Base-by-base conservation (phyloP, 1,140 invertebrate species). In the Papilio dardanus region DNA sequence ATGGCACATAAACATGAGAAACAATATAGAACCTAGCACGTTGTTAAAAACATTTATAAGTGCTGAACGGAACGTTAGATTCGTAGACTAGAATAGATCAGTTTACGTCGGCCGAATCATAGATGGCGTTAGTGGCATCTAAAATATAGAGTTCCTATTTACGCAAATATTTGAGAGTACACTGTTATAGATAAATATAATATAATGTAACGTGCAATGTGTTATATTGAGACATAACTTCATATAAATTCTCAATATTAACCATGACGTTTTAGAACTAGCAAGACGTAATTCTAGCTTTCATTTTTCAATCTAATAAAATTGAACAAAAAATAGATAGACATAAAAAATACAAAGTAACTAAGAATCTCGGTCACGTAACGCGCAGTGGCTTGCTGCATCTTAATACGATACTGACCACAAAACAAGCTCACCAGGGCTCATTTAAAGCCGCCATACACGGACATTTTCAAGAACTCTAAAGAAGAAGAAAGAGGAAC, bases 321-420 rank as follows among this genome's bases (percentile, higher is more conserved):
- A 54, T 54, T 54, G 21, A 7, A 33, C 6, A 68, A 68, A 21
- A 66, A n/a, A 50, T 33, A 75, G 2, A 12, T 37, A 37, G 30
- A 28, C 37, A 30, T 40, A 5, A 75, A 8, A 58, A 75, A 69
- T 62, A 69, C 40, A 62, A 12, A 76, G 66, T 30, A 76, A 76
- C 14, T 62, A 30, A 74, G 37, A 16, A 46, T 40, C 30, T 77
- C 62, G 74, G 68, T 81, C 75, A 81, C 77, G 79, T 80, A 78
- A 24, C 19, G 66, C 69, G 66, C 76, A 58, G 74, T 76, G 66
- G 71, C 12, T 74, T 74, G 74, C 28, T 58, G 42, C 19, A 76
- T 77, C 66, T 77, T 71, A 50, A 69, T 76, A 76, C 37, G 62
- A 73, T 33, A 62, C 65, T 7, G 3, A 71, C 50, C 67, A 33